Base-by-base conservation (phyloP, 2,888 invertebrate genomes). In the Lasioglossum calceatum region DNA sequence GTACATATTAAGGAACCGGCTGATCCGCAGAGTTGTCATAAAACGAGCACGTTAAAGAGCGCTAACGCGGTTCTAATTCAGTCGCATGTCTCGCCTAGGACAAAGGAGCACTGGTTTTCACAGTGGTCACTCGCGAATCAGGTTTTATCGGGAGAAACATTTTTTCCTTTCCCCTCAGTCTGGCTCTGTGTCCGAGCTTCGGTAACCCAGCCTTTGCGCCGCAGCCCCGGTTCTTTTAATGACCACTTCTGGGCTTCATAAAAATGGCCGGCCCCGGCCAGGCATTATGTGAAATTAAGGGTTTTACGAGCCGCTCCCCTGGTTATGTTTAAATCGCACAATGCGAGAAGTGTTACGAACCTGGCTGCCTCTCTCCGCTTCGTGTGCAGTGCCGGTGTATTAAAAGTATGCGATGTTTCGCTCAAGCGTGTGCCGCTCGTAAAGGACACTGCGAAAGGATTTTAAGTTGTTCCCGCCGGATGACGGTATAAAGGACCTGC, bases 341-440 rank as follows among this genome's bases (percentile, higher is more conserved):
- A 54, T 10, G 54, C 47, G 44, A 50, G 54, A 73, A 77, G 54
- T 16, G 50, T 72, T 47, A 61, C 64, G 77, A 50, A n/a, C 58
- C 64, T n/a, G 58, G 58, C 58, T 58, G 58, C 58, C 58, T 58
- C 58, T 12, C n/a, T 58, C 12, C 58, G 58, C 4, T 58, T 58
- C 58, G n/a, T 58, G 12, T n/a, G 27, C 27, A 27, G 27, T 27
- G n/a, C 50, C 23, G 58, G 44, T 77, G 76, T 81, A 84, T 84
- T 72, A 81, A 84, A 77, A 77, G 54, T 77, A 44, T 50, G 84
- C 42, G 84, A 73, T 76, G 81, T 84, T 72, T 73, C 81, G 75
- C 76, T 54, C 44, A 71, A 77, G 76, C 36, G 64, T 64, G 42
- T 64, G 54, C 42, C 19, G 78, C 42, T 54, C 44, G 64, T 64